phyloP scores from a whole-genome alignment of 1,140 invertebrate species.

The Calycopis cecrops region DNA sequence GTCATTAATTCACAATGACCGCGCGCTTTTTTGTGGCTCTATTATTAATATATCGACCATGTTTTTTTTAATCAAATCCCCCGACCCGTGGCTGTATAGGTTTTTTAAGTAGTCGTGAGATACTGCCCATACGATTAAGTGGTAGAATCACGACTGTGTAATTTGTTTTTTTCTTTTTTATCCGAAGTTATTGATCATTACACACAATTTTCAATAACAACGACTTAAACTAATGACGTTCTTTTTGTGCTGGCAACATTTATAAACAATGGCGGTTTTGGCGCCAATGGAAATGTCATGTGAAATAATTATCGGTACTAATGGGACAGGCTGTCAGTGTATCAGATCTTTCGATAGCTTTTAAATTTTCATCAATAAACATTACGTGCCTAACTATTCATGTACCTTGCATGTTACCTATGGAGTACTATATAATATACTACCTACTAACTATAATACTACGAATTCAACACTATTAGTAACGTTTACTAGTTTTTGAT shows the following conservation, averaged over 20 bases:
- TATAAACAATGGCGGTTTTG: background rate
- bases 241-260: background rate
- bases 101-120: conserved; percentile 69
- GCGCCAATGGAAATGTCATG: conserved; percentile 17
- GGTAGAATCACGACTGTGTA: conserved; percentile 53
- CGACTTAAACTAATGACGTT: conserved; percentile 19
- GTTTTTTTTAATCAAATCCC: conserved; percentile 17
- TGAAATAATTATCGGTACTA: no score
- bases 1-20: no score
- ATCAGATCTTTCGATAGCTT: no score
- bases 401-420: no score
- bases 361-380: no score
- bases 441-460: no score
- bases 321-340: no score
- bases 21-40: conserved; percentile 39
- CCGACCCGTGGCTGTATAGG: conserved; percentile 29
- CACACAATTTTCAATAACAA: conserved; percentile 31
- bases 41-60: conserved; percentile 4
- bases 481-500: no score
- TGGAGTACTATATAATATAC: no score
- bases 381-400: no score
- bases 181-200: conserved; percentile 60
- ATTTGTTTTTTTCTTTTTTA: conserved; percentile 1
- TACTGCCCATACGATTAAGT: conserved; percentile 61
- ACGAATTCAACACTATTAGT: no score